Percentiles rank a stretch among this genome's conserved stretches.
Evolutionary conservation across 2,797 vertebrate species (phyloP).

Genomic region (Syndactyla subalaris): DNA sequence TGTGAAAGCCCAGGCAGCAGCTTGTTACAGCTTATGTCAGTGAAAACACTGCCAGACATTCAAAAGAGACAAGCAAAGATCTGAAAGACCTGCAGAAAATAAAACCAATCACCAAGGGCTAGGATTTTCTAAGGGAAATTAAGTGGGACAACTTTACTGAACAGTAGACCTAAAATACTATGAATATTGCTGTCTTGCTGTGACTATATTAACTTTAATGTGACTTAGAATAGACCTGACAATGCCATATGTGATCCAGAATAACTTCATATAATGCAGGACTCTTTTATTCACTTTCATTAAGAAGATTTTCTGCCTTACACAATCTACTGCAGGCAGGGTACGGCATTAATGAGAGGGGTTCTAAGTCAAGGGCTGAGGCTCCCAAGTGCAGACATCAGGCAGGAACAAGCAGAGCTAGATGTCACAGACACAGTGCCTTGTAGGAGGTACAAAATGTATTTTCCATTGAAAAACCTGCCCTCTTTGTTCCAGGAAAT

Average conservation of each 20-base stretch:
- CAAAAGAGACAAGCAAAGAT: not conserved
- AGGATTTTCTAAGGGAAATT: conserved; percentile 5
- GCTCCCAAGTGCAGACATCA: not conserved
- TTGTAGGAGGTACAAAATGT: not conserved
- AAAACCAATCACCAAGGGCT: not conserved
- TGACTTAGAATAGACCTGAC: conserved; percentile 1
- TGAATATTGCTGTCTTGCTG: conserved; percentile 21
- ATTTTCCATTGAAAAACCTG: not conserved
- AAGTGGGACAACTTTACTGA: not conserved
- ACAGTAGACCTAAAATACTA: not conserved
- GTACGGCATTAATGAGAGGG: not conserved
- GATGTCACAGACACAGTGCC: not conserved
- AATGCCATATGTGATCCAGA: not conserved
- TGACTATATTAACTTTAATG: conserved; percentile 3
- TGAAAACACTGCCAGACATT: not conserved
- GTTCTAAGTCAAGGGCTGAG: not conserved
- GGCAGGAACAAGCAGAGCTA: not conserved
- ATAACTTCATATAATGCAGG: not conserved
- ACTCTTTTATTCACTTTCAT: not conserved
- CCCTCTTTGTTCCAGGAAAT: conserved; percentile 30
- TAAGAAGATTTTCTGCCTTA: not conserved
- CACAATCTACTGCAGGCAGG: not conserved
- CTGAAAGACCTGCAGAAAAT: not conserved
- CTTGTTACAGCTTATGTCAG: not conserved
- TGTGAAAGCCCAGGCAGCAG: not conserved